Evolutionary conservation across 2,888 invertebrate species (phyloP), one percentile per base, ranked within the genome.

Genomic region (Drosophila robusta): DNA sequence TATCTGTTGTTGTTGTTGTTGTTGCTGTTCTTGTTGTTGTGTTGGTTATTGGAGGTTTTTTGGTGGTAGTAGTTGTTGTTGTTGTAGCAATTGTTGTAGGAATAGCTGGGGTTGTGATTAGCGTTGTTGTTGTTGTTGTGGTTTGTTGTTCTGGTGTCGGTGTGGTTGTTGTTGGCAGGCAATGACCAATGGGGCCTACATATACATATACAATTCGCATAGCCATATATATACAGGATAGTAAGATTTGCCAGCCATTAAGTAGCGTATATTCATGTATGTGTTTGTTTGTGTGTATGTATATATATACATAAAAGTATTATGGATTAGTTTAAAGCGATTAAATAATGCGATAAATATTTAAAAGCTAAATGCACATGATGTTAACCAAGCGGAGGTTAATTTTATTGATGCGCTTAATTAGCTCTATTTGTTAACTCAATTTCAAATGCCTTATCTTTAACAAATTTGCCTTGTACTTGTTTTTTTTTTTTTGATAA

Each of bases 181-280:
- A 92, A 79, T 92, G 91, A 85, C 92, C 92, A 90, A 92, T 92
- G 24, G 91, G 91, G 89, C 92, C 92, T 92, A 76, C 50, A 64
- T 57, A 55, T 51, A 44, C 12, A 32, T 26, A 52, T 14, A 39
- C 14, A 52, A 45, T 56, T 45, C 51, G 57, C 67, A 68, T 49
- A 65, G 62, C 68, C 62, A 73, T 51, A 62, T 47, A 60, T 39
- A 39, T 42, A 58, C 44, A 70, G 14, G 39, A 70, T 9, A 45
- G 39, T 34, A 36, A 29, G 36, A 54, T 41, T 66, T 56, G 42
- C 66, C 55, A 61, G 57, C 50, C 51, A 72, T 39, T 14, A 42
- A 5, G 7, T 29, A n/a, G 29, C 29, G 12, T 29, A 18, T 11
- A 42, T 41, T 6, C 29, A 11, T 36, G 22, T 34, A 29, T 45